These are phyloP conservation scores for Alexandromys fortis DNA, from an alignment of 2,113 vertebrate species.

Conservation along the genomic window DNA sequence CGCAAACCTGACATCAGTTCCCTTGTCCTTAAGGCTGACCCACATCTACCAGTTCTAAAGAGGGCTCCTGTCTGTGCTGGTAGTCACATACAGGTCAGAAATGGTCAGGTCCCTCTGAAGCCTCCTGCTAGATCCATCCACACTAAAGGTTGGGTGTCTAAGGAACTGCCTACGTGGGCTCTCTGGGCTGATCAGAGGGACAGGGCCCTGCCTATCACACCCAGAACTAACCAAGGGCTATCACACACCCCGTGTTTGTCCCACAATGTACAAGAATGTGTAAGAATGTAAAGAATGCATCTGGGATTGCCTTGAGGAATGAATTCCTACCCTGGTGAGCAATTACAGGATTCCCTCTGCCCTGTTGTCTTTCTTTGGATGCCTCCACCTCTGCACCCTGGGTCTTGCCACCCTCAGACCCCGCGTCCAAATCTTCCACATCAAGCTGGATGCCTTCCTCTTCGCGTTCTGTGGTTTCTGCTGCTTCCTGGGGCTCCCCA, in stretches of 20 bases:
- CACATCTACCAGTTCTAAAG: neutral
- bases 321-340: constrained; percentile 2
- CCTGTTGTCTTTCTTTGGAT: neutral
- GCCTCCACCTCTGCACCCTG: constrained; percentile 43
- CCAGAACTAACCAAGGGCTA: neutral
- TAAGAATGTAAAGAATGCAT: neutral
- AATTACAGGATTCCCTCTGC: constrained; percentile 32
- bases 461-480: neutral
- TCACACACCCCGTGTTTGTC: neutral
- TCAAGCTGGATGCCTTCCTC: neutral
- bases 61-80: neutral
- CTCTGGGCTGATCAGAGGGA: too few species aligned
- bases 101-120: neutral
- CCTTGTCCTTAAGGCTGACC: neutral
- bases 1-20: neutral
- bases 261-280: neutral
- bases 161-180: neutral
- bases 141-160: neutral
- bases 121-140: neutral
- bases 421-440: neutral
- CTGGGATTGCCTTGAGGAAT: neutral
- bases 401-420: neutral
- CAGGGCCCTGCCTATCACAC: neutral
- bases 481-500: constrained; percentile 5
- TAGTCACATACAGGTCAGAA: neutral